A percentile compares a stretch with the other conserved stretches of the same genome.
phyloP scores from a whole-genome alignment of 2,113 vertebrate species.

The Morone chrysops region DNA sequence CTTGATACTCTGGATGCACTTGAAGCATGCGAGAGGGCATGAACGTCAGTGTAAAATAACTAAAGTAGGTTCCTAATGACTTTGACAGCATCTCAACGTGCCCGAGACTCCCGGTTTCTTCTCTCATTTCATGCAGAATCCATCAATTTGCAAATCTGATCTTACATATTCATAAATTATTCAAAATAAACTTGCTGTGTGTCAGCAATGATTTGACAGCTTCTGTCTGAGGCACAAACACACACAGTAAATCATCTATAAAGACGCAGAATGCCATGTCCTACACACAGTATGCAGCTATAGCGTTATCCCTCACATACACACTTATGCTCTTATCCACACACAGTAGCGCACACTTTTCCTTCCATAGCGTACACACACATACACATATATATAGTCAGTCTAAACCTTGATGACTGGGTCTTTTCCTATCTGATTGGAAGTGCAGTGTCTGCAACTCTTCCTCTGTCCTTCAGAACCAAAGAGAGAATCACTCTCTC shows the following conservation, averaged over 20 bases:
- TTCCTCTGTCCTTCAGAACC: slow-evolving; percentile 74
- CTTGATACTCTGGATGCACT: neutral
- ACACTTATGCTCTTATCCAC: neutral
- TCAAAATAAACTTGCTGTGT: slow-evolving; percentile 57
- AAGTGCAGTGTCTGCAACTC: slow-evolving; percentile 78
- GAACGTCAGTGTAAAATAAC: neutral
- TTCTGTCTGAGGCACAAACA: slow-evolving; percentile 24
- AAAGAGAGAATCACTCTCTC: slow-evolving; percentile 52
- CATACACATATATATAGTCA: slow-evolving; percentile 23
- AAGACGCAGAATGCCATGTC: slow-evolving; percentile 36
- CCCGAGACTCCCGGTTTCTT: slow-evolving; percentile 2
- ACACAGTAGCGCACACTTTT: slow-evolving; percentile 4
- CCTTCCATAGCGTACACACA: slow-evolving; percentile 2
- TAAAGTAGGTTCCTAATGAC: neutral
- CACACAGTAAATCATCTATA: slow-evolving; percentile 20
- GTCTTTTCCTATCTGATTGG: slow-evolving; percentile 78
- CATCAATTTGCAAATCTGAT: slow-evolving; percentile 55
- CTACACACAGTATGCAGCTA: slow-evolving; percentile 13
- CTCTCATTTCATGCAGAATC: slow-evolving; percentile 58
- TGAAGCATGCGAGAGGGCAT: neutral
- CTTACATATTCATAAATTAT: slow-evolving; percentile 70
- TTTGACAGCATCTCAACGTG: slow-evolving; percentile 28
- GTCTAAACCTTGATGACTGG: slow-evolving; percentile 77
- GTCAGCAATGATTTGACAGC: slow-evolving; percentile 69
- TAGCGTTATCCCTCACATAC: neutral